Base-by-base conservation (phyloP, 2,113 vertebrate species). In the Platichthys flesus region DNA sequence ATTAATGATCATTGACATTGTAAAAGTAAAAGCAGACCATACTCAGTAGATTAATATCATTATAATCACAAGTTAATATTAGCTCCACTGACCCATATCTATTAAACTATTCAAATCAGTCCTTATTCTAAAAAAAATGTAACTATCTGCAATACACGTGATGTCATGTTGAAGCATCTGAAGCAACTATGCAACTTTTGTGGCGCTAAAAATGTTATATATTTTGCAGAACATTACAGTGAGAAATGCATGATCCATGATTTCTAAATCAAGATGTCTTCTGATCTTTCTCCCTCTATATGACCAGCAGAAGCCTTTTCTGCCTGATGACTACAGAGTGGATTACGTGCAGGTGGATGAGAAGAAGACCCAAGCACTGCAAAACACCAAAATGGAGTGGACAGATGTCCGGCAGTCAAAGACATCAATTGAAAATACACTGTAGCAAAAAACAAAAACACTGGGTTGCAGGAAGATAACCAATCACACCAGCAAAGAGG, bases 311-410 rank as follows among this genome's bases (percentile, higher is more conserved):
- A 99, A 99, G 87, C 92, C 95, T 35, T 93, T 95, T 63, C 92
- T 98, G 83, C 95, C 95, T 2, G 96, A 99, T 79, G 97, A 98
- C 15, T 93, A 98, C 78, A 93, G 94, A 76, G 98, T 99, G 66
- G 98, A 99, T 90, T 99, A 99, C 0, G 98, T 99, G 66, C 94
- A 96, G 78, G 97, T 99, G 73, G 98, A 99, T 37, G 96, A 99
- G 75, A 96, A 97, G 94, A 98, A 97, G 94, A 99, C 98, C n/a
- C 98, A 98, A 79, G 98, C 98, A 26, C 95, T 99, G 76, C 97
- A 96, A 91, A 97, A 90, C 94, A 99, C 97, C 81, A 97, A 95
- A 83, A 96, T 97, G 90, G 96, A 97, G 91, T 99, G 97, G 98
- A 97, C 95, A 31, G 97, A 98, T 57, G 96, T 96, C 67, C 94